Conservation (phyloP, 2,113 vertebrate genomes). For the Ctenodactylus gundi region DNA sequence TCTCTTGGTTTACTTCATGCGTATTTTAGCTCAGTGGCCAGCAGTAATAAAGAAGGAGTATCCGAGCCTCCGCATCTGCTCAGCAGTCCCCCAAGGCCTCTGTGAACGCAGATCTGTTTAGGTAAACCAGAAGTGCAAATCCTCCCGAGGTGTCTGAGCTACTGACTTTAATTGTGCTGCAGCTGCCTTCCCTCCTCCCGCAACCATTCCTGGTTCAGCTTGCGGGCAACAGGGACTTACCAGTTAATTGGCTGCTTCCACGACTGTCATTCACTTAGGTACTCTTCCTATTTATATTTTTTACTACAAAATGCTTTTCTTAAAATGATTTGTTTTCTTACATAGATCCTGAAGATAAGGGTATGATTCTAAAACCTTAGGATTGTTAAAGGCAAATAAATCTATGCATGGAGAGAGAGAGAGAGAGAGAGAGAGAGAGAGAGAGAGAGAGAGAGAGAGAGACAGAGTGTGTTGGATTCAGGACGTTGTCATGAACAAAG, state of each 20-base stretch:
- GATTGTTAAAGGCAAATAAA: neutral
- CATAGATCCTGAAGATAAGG: neutral
- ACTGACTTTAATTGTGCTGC: conserved; percentile 75
- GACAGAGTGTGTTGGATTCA: neutral
- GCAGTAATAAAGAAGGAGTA: conserved; percentile 8
- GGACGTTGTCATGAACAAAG: conserved; percentile 7
- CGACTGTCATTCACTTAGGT: conserved; percentile 50
- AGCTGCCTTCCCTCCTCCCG: conserved; percentile 60
- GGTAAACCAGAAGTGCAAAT: conserved; percentile 66
- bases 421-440: too few species aligned
- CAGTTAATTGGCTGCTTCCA: conserved; percentile 71
- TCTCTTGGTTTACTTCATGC: conserved; percentile 8
- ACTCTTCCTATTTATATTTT: conserved; percentile 8
- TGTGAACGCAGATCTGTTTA: conserved; percentile 64
- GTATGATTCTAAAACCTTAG: neutral
- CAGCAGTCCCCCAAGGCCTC: conserved; percentile 31
- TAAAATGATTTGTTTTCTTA: conserved; percentile 43
- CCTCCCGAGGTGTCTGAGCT: conserved; percentile 62
- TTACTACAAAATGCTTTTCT: conserved; percentile 57
- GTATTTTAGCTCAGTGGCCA: conserved; percentile 25
- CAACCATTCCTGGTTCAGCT: conserved; percentile 34
- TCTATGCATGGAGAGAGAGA: neutral
- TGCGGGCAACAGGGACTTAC: conserved; percentile 66
- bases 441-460: too few species aligned
- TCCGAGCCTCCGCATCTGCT: neutral